These are phyloP conservation scores for Meandrusa payeni DNA, from an alignment of 2,888 invertebrate species.

Conservation along the genomic window DNA sequence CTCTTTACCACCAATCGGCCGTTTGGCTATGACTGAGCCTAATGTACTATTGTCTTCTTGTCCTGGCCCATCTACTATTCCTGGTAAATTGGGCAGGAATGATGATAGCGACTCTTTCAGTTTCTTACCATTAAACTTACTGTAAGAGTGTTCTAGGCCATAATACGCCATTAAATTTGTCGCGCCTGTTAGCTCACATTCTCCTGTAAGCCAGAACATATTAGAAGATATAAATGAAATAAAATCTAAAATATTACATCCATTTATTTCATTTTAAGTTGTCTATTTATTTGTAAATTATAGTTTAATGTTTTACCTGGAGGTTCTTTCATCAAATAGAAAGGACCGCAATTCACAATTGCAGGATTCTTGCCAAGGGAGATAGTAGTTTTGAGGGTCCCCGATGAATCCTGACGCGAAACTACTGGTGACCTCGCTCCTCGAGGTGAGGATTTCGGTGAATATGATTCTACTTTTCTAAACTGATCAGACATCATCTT, in stretches of 20 bases:
- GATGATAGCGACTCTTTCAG: conserved; percentile 96
- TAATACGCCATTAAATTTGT: conserved; percentile 98
- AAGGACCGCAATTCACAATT: conserved; percentile 98
- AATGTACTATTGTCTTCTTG: conserved; percentile 92
- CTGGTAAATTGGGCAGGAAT: conserved; percentile 96
- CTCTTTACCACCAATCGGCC: conserved; percentile 93
- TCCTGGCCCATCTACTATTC: conserved; percentile 96
- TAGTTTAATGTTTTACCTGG: conserved; percentile 82
- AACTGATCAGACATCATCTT: conserved; percentile 96
- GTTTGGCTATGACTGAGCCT: conserved; percentile 96
- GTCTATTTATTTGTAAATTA: not conserved
- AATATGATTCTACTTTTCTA: conserved; percentile 96
- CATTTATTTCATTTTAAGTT: too few species aligned
- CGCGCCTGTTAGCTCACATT: conserved; percentile 96
- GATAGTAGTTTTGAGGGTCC: conserved; percentile 98
- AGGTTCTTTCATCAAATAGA: conserved; percentile 98
- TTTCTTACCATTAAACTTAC: conserved; percentile 98
- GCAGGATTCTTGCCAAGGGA: conserved; percentile 98
- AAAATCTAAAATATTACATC: too few species aligned
- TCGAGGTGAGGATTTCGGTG: conserved; percentile 96
- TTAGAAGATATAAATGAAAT: not conserved
- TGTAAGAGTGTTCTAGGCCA: conserved; percentile 97
- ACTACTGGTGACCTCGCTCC: conserved; percentile 97
- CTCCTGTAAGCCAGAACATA: conserved; percentile 79
- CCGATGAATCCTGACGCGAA: conserved; percentile 97